These are phyloP conservation scores for Lipotes vexillifer DNA, from an alignment of 2,113 vertebrate species.

Conservation along the genomic window DNA sequence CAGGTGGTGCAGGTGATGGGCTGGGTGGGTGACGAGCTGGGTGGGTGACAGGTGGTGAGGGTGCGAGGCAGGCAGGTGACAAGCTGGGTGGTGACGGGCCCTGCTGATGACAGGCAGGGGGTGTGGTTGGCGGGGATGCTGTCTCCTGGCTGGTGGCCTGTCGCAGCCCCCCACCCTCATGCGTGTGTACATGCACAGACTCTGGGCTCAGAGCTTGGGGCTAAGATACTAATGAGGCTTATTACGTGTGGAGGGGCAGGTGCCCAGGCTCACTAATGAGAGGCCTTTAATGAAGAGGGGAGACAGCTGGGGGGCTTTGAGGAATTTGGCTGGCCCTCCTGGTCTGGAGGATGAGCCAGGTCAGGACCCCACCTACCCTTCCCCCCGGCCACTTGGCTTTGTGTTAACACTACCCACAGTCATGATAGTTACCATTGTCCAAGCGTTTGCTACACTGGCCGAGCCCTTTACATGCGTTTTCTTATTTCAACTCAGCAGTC, in stretches of 20 bases:
- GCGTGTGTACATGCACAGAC: conserved; percentile 39
- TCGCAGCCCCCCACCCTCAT: conserved; percentile 54
- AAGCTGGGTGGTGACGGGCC: conserved; percentile 72
- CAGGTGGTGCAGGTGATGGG: conserved; percentile 74
- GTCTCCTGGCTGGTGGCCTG: conserved; percentile 71
- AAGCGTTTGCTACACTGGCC: background rate
- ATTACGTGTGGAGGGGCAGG: conserved; percentile 81
- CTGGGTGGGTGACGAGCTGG: conserved; percentile 73
- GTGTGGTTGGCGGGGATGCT: conserved; percentile 69
- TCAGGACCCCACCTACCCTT: background rate
- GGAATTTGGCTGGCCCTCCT: conserved; percentile 52
- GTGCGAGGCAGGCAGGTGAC: conserved; percentile 73
- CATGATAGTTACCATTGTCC: background rate
- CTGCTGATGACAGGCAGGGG: conserved; percentile 72
- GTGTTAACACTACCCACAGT: background rate
- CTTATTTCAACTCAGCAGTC: background rate
- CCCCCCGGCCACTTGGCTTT: background rate
- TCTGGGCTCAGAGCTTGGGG: conserved; percentile 71
- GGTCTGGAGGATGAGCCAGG: background rate
- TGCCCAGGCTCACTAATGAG: conserved; percentile 82
- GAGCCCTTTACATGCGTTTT: background rate
- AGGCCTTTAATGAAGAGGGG: conserved; percentile 74
- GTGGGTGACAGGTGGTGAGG: conserved; percentile 76
- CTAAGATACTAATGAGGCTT: conserved; percentile 77
- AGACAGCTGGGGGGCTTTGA: conserved; percentile 48